A percentile compares a stretch with the other conserved stretches of the same genome.
phyloP scores from a whole-genome alignment of 2,888 invertebrate genomes.

The Mermis nigrescens region DNA sequence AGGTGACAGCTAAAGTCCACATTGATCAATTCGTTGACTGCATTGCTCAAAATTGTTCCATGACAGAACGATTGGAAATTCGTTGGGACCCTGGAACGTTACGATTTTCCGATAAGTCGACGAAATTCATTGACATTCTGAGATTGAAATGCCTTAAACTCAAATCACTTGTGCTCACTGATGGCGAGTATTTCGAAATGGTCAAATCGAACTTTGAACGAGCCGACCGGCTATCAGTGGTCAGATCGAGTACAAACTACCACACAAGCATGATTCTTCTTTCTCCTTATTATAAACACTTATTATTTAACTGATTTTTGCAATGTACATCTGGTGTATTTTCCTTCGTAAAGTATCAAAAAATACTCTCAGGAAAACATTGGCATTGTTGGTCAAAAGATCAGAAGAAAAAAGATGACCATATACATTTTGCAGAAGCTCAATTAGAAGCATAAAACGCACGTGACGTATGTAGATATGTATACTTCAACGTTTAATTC shows the following conservation, averaged over 20 bases:
- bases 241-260: slow-evolving; percentile 86
- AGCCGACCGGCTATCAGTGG: slow-evolving; percentile 85
- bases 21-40: slow-evolving; percentile 95
- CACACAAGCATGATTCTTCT: slow-evolving; percentile 80
- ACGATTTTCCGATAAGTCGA: slow-evolving; percentile 94
- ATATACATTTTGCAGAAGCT: too few relatives aligned
- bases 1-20: slow-evolving; percentile 53
- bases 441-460: too few relatives aligned
- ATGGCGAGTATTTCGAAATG: slow-evolving; percentile 95
- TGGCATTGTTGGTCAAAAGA: too few relatives aligned
- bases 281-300: slow-evolving; percentile 72
- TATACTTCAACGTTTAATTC: too few relatives aligned
- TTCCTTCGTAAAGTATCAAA: too few relatives aligned
- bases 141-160: slow-evolving; percentile 82
- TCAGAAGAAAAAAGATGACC: too few relatives aligned
- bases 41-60: slow-evolving; percentile 73
- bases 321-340: too few relatives aligned
- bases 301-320: slow-evolving; percentile 79
- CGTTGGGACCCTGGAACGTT: slow-evolving; percentile 97
- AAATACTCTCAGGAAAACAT: too few relatives aligned
- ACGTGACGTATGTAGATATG: too few relatives aligned
- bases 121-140: slow-evolving; percentile 92
- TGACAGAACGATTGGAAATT: slow-evolving; percentile 72
- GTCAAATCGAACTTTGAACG: slow-evolving; percentile 98
- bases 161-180: slow-evolving; percentile 76